These are phyloP conservation scores for Argynnis bischoffii DNA, from an alignment of 2,888 invertebrate species.

Conservation along the genomic window DNA sequence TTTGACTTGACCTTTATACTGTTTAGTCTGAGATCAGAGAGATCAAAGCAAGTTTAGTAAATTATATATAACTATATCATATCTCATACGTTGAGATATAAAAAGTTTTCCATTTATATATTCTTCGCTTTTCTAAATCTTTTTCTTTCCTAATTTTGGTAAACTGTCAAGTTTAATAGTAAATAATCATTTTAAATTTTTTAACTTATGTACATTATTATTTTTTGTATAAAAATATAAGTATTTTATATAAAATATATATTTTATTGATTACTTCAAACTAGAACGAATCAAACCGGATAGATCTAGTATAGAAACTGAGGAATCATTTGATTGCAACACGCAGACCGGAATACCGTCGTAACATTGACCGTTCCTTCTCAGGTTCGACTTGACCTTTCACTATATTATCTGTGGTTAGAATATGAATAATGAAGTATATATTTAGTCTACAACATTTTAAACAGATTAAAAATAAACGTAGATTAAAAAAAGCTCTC, in stretches of 20 bases:
- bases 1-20: neutral
- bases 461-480: neutral
- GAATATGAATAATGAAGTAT: neutral
- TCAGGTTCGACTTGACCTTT: conserved; percentile 30
- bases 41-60: no score
- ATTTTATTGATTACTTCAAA: neutral
- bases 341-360: conserved; percentile 45
- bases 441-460: conserved; percentile 3
- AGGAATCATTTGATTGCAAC: conserved; percentile 37
- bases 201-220: neutral
- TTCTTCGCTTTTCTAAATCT: no score
- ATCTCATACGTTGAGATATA: no score
- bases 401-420: conserved; percentile 24
- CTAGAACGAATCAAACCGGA: conserved; percentile 22
- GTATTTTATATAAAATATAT: neutral
- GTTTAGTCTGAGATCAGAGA: no score
- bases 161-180: neutral
- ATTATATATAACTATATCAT: no score
- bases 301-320: conserved; percentile 29
- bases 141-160: no score
- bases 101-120: no score
- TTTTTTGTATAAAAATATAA: neutral
- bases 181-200: neutral
- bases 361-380: conserved; percentile 48
- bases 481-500: neutral